Percentiles rank a stretch among this genome's conserved stretches.
phyloP scores from a whole-genome alignment of 2,888 invertebrate genomes.

The Tortrix viridana region DNA sequence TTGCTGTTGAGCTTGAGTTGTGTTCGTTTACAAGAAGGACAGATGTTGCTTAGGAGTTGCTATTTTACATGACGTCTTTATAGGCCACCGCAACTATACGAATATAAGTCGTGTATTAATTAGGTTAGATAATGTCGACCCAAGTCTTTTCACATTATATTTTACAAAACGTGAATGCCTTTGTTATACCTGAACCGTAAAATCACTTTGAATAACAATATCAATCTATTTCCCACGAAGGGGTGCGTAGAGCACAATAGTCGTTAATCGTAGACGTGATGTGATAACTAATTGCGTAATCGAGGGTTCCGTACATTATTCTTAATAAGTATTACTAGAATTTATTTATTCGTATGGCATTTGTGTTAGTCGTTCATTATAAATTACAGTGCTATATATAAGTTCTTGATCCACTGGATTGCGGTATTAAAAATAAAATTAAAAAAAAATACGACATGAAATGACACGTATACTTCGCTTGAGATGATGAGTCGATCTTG shows the following conservation, averaged over 20 bases:
- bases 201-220: conserved; percentile 32
- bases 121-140: conserved; percentile 1
- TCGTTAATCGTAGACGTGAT: conserved; percentile 34
- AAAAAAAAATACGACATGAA: not conserved
- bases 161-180: conserved; percentile 26
- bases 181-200: conserved; percentile 22
- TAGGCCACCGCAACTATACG: not conserved
- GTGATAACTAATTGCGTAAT: conserved; percentile 28
- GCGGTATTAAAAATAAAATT: not conserved
- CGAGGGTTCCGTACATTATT: conserved; percentile 11
- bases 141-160: conserved; percentile 7
- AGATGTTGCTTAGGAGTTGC: conserved; percentile 18
- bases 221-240: conserved; percentile 21
- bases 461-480: not conserved
- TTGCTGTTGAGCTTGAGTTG: conserved; percentile 1
- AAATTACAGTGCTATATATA: too few species aligned
- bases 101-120: not conserved
- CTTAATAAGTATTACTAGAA: not conserved
- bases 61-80: conserved; percentile 23
- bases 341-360: too few species aligned
- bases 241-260: conserved; percentile 18
- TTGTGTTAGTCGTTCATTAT: too few species aligned
- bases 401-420: too few species aligned
- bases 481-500: conserved; percentile 1
- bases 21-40: conserved; percentile 12